phyloP scores from a whole-genome alignment of 2,797 vertebrate genomes.

The Leucoraja ocellata region DNA sequence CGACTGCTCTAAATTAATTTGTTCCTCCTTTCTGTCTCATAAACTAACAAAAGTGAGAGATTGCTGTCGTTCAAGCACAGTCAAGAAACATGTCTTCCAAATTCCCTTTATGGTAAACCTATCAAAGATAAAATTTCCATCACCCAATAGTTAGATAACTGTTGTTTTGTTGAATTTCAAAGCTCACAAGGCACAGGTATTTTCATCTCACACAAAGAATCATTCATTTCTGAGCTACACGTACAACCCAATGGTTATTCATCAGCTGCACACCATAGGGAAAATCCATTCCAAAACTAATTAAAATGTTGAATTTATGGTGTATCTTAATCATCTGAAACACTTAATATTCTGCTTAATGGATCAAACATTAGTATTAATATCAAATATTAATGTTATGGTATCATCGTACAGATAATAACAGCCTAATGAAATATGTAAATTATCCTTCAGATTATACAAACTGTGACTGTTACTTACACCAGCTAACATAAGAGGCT shows the following conservation, averaged over 20 bases:
- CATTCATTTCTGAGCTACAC: background rate
- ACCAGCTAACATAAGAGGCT: background rate
- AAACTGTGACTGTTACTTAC: background rate
- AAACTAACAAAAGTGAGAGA: background rate
- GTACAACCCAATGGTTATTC: background rate
- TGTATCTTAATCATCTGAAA: slow-evolving; percentile 26
- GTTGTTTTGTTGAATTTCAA: slow-evolving; percentile 21
- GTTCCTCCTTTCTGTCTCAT: background rate
- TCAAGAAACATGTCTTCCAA: background rate
- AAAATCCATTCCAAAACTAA: background rate
- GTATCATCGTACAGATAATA: background rate
- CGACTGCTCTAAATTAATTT: background rate
- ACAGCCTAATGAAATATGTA: slow-evolving; percentile 7
- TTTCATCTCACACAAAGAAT: background rate
- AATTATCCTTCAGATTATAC: slow-evolving; percentile 23
- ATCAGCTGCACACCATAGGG: background rate
- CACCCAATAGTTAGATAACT: slow-evolving; percentile 6
- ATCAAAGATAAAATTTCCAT: background rate
- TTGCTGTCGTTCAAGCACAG: background rate
- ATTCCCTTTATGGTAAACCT: background rate
- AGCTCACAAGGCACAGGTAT: background rate
- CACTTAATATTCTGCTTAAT: slow-evolving; percentile 14
- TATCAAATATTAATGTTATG: slow-evolving; percentile 7
- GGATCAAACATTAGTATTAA: background rate
- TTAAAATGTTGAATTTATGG: slow-evolving; percentile 31